Evolutionary conservation across 92 coral and sea anemone species (phyloP).

Genomic region (Porites cylindrica): DNA sequence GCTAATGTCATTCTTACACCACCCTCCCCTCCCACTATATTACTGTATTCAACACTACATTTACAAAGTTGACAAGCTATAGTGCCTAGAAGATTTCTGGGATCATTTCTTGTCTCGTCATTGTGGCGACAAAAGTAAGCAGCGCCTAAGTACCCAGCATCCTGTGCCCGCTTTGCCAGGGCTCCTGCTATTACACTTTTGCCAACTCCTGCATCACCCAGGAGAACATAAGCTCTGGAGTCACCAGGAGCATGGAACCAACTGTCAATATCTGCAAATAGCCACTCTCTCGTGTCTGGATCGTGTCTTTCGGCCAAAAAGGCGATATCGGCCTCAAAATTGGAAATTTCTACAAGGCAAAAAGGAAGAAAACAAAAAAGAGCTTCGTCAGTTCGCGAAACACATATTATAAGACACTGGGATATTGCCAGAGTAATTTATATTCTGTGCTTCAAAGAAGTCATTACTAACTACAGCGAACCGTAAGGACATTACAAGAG

Average conservation of each 20-base stretch:
- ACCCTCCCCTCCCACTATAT: slow-evolving; percentile 48
- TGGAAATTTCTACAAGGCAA: slow-evolving; percentile 19
- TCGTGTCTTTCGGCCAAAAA: slow-evolving; percentile 31
- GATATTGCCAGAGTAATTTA: no score
- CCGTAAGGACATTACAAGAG: no score
- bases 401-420: no score
- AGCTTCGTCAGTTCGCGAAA: background rate
- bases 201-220: slow-evolving; percentile 74
- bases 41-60: slow-evolving; percentile 29
- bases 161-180: slow-evolving; percentile 35
- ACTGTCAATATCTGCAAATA: slow-evolving; percentile 31
- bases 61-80: slow-evolving; percentile 48
- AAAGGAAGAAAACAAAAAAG: background rate
- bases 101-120: slow-evolving; percentile 54
- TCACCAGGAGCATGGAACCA: slow-evolving; percentile 60
- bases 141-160: slow-evolving; percentile 46
- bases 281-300: slow-evolving; percentile 62
- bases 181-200: slow-evolving; percentile 73
- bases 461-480: no score
- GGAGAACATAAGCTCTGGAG: slow-evolving; percentile 65
- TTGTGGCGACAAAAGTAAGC: slow-evolving; percentile 65
- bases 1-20: slow-evolving; percentile 40
- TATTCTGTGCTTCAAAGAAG: no score
- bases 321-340: slow-evolving; percentile 54
- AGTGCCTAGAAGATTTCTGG: slow-evolving; percentile 63